A percentile compares a stretch with the other conserved stretches of the same genome.
phyloP scores from a whole-genome alignment of 2,113 vertebrate species.

The Cryptomyrus ogoouensis region DNA sequence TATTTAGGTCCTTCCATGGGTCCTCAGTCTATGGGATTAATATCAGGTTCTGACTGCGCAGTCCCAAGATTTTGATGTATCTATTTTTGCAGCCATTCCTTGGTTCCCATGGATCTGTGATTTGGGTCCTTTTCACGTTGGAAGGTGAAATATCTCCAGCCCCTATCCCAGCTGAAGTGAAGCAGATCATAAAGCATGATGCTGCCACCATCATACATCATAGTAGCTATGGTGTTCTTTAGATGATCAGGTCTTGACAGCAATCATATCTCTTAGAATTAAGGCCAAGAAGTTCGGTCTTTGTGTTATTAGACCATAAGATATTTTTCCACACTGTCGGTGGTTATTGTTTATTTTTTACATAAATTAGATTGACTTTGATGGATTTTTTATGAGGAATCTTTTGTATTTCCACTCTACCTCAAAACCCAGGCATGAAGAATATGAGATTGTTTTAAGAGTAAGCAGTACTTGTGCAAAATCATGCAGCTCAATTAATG shows the following conservation, averaged over 20 bases:
- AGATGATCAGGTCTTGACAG: background rate
- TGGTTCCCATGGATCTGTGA: background rate
- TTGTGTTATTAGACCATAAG: background rate
- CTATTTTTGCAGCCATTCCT: background rate
- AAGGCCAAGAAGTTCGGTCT: background rate
- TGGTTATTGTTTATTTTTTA: background rate
- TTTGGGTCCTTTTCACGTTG: background rate
- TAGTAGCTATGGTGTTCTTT: background rate
- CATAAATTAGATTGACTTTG: too few relatives aligned
- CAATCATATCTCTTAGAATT: background rate
- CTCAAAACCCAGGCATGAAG: background rate
- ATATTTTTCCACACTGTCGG: background rate
- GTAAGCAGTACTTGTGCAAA: background rate
- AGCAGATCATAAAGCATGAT: background rate
- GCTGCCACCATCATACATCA: background rate
- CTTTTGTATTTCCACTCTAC: background rate
- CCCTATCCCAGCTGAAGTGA: background rate
- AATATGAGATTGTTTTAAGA: background rate
- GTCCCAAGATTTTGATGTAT: background rate
- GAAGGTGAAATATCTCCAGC: background rate
- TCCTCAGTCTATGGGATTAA: background rate
- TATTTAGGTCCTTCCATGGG: background rate
- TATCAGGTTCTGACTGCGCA: background rate
- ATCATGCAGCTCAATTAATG: too few relatives aligned
- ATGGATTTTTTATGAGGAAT: background rate